Conservation (phyloP, 2,888 invertebrate genomes). For the Nomada goodeniana region DNA sequence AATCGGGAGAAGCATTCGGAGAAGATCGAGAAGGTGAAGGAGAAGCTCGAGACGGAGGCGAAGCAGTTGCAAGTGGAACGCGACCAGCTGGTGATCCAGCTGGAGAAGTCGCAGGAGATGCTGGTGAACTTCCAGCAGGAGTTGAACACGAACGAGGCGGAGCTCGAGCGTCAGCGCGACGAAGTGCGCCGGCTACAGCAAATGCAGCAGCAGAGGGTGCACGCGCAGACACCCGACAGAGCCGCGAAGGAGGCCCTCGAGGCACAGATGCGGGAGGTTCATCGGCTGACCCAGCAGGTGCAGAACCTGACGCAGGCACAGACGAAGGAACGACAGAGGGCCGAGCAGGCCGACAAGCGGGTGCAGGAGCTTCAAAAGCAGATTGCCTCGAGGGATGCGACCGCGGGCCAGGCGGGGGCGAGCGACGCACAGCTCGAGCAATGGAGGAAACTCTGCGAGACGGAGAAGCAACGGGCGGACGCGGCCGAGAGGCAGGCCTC, state of each 20-base stretch:
- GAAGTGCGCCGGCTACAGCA: slow-evolving; percentile 90
- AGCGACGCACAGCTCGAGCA: slow-evolving; percentile 90
- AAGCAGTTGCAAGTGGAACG: slow-evolving; percentile 94
- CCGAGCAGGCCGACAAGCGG: slow-evolving; percentile 91
- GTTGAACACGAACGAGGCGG: slow-evolving; percentile 92
- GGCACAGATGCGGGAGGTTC: slow-evolving; percentile 89
- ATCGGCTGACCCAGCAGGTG: slow-evolving; percentile 89
- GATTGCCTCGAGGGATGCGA: slow-evolving; percentile 83
- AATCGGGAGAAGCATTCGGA: slow-evolving; percentile 92
- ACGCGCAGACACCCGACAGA: slow-evolving; percentile 89
- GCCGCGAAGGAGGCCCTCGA: slow-evolving; percentile 90
- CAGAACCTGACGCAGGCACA: slow-evolving; percentile 86
- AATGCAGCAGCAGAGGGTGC: slow-evolving; percentile 86
- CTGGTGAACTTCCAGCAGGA: slow-evolving; percentile 97
- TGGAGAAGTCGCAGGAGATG: slow-evolving; percentile 97
- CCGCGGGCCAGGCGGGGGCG: slow-evolving; percentile 85
- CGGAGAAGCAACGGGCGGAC: slow-evolving; percentile 91
- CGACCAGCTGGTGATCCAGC: slow-evolving; percentile 94
- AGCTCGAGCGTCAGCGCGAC: slow-evolving; percentile 91
- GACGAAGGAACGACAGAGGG: slow-evolving; percentile 86
- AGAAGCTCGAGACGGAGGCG: slow-evolving; percentile 93
- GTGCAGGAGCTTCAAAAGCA: slow-evolving; percentile 87
- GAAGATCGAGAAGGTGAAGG: slow-evolving; percentile 93
- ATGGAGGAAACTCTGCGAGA: slow-evolving; percentile 92
- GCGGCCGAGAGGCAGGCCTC: slow-evolving; percentile 91